Base-by-base conservation (phyloP, 2,888 invertebrate species). In the Chorisops tibialis region DNA sequence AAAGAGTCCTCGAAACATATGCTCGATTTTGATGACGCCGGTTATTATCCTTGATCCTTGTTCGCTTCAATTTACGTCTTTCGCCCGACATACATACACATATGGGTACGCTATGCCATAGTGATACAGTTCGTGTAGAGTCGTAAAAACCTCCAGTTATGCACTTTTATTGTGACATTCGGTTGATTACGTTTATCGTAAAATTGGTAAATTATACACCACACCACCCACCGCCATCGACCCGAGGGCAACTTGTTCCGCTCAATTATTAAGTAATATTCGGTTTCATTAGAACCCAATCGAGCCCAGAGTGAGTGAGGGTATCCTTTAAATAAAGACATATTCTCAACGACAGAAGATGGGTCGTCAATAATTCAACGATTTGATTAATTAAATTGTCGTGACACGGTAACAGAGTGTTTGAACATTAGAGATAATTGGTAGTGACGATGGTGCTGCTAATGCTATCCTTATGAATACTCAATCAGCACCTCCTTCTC, bases 371-470 rank as follows among this genome's bases (percentile, higher is more conserved):
- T 63, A 63, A 63, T 63, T 63, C 61, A 63, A 61, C 43, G 63
- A 63, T 63, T 61, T 63, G 61, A 63, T 63, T 63, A 63, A 63
- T 63, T 63, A 61, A 54, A 51, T 48, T 59, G 43, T 60, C 60
- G 50, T 61, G 61, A 38, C 50, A 48, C 48, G 48, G 16, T 48
- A 38, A 47, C 48, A 22, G 38, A 45, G 56, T 60, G 51, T 63
- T 63, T 61, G 56, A 61, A 61, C 61, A 61, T 43, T 39, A 58
- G 51, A 56, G 50, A 58, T 58, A 56, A 63, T 58, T 61, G 58
- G 41, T 61, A 39, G 37, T 30, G 58, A 54, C n/a, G n/a, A 48
- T 49, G 21, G 47, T 48, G 37, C 49, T 59, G 49, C 49, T 41
- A 18, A 38, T 48, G 59, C 48, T 59, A 19, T 47, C 18, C 35